Evolutionary conservation across 2,888 invertebrate genomes (phyloP).

Genomic region (Taphrorychus bicolor): DNA sequence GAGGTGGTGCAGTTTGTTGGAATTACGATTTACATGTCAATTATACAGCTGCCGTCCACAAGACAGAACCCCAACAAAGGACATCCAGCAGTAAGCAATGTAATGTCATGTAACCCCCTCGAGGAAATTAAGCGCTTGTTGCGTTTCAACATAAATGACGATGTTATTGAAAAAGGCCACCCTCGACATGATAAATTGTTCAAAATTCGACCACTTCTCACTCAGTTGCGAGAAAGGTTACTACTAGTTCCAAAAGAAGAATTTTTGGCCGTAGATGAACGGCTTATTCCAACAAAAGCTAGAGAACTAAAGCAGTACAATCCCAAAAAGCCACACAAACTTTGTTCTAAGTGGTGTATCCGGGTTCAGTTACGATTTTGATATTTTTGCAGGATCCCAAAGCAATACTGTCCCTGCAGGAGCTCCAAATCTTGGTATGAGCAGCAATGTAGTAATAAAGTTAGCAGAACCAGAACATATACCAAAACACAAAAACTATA

Average conservation of each 20-base stretch:
- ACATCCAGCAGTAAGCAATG: neutral
- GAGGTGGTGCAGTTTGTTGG: neutral
- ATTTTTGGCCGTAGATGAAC: conserved; percentile 20
- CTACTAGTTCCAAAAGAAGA: neutral
- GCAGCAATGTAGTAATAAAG: conserved; percentile 34
- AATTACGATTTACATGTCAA: neutral
- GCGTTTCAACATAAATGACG: neutral
- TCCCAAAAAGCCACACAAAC: conserved; percentile 49
- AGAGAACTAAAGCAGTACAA: conserved; percentile 46
- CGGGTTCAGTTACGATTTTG: conserved; percentile 47
- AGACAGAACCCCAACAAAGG: neutral
- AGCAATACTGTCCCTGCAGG: conserved; percentile 21
- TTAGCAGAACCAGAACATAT: neutral
- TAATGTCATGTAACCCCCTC: neutral
- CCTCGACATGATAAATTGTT: neutral
- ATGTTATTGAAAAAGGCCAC: neutral
- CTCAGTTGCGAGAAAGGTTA: neutral
- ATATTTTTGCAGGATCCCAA: conserved; percentile 42
- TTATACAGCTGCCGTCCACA: neutral
- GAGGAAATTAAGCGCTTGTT: neutral
- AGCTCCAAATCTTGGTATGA: conserved; percentile 43
- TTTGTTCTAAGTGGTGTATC: conserved; percentile 44
- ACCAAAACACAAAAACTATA: conserved; percentile 2
- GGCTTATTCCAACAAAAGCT: conserved; percentile 40
- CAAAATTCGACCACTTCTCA: neutral